phyloP scores from a whole-genome alignment of 1,140 invertebrate species.

The Elymnias hypermnestra region DNA sequence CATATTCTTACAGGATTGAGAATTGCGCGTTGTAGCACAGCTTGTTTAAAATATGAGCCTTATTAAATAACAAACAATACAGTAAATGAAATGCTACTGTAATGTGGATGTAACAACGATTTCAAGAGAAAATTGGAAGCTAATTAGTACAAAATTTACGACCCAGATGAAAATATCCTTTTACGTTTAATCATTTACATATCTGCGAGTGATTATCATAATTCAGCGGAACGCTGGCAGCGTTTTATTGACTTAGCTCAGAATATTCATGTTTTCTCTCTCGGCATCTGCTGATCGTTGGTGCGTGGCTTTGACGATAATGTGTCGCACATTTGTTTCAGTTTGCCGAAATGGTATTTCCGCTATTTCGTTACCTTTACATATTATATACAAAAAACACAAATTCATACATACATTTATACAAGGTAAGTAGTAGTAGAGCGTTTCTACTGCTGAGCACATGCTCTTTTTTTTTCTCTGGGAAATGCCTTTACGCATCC shows the following conservation, averaged over 20 bases:
- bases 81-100: too few species aligned
- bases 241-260: conserved; percentile 9
- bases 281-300: conserved; percentile 29
- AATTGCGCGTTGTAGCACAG: too few species aligned
- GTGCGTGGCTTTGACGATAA: conserved; percentile 22
- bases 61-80: too few species aligned
- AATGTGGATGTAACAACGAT: too few species aligned
- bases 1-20: too few species aligned
- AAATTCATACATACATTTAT: too few species aligned
- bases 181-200: not conserved
- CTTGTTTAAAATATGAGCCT: too few species aligned
- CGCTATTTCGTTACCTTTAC: not conserved
- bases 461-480: too few species aligned
- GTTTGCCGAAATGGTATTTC: conserved; percentile 2
- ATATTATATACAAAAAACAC: too few species aligned
- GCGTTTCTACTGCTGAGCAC: too few species aligned
- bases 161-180: conserved; percentile 1
- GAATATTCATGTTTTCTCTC: conserved; percentile 33
- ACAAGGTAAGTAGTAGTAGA: too few species aligned
- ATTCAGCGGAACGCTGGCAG: conserved; percentile 5
- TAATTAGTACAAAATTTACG: not conserved
- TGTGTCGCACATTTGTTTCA: conserved; percentile 8
- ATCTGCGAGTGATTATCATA: conserved; percentile 13
- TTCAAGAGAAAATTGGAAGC: not conserved
- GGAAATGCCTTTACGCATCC: too few species aligned